Conservation (phyloP, 2,113 vertebrate genomes). For the Podarcis cretensis region DNA sequence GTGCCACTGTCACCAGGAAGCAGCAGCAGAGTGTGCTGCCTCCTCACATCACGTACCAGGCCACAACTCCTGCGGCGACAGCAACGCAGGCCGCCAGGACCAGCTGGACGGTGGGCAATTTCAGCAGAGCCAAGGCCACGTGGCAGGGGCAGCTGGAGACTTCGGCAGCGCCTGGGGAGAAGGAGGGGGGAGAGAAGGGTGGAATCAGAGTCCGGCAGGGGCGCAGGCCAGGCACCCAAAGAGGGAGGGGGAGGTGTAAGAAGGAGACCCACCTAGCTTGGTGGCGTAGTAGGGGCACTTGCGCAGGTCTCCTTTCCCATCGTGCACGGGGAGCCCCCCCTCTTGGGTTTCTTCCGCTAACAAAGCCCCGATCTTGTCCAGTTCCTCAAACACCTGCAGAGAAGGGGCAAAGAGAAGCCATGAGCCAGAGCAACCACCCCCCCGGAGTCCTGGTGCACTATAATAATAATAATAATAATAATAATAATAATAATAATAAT, state of each 20-base stretch:
- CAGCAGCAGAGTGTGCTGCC: neutral
- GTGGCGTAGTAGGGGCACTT: slow-evolving; percentile 93
- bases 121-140: slow-evolving; percentile 73
- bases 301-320: slow-evolving; percentile 85
- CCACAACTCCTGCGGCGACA: slow-evolving; percentile 80
- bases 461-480: too few species aligned
- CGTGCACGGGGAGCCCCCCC: slow-evolving; percentile 78
- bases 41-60: slow-evolving; percentile 94
- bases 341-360: slow-evolving; percentile 82
- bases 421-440: accelerated
- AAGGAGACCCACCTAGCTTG: slow-evolving; percentile 75
- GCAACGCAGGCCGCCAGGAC: slow-evolving; percentile 84
- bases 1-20: accelerated
- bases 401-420: neutral
- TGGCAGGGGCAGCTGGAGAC: slow-evolving; percentile 77
- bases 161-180: slow-evolving; percentile 67
- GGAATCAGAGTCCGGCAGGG: neutral
- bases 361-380: slow-evolving; percentile 85
- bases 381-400: slow-evolving; percentile 90
- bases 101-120: slow-evolving; percentile 85
- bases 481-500: too few species aligned
- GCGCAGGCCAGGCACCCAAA: accelerated
- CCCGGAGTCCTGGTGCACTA: too few species aligned
- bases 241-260: accelerated
- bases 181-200: neutral